Percentiles rank a stretch among this genome's conserved stretches.
Conservation (phyloP, 2,113 vertebrate genomes). For the Anoura caudifer region DNA sequence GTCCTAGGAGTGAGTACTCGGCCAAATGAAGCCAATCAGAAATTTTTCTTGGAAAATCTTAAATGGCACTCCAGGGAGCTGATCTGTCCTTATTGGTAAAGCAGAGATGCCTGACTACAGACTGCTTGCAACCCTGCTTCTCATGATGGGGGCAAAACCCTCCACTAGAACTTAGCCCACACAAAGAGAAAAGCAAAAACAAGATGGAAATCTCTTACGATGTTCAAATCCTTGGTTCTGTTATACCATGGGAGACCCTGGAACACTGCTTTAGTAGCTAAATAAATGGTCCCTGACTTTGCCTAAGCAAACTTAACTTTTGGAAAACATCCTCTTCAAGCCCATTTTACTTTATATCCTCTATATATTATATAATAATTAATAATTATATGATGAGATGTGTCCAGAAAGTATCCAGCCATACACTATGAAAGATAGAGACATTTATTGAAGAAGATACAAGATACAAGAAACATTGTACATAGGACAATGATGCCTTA, state of each 20-base stretch:
- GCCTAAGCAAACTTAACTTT: not conserved
- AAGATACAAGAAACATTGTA: too few relatives aligned
- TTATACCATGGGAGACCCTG: not conserved
- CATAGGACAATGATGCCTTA: too few relatives aligned
- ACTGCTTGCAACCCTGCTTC: not conserved
- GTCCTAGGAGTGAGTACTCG: not conserved
- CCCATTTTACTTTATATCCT: not conserved
- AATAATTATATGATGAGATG: not conserved
- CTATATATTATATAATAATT: not conserved
- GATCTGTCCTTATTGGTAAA: not conserved
- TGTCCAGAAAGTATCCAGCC: too few relatives aligned
- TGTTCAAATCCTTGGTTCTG: not conserved
- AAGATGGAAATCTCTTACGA: not conserved
- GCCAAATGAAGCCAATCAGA: not conserved
- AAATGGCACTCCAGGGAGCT: not conserved
- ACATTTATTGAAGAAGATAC: too few relatives aligned
- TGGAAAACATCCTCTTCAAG: not conserved
- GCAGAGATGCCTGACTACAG: not conserved
- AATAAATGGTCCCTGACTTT: not conserved
- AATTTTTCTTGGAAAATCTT: not conserved
- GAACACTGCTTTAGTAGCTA: not conserved
- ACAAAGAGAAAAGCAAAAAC: not conserved
- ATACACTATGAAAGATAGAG: too few relatives aligned
- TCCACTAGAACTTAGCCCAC: not conserved
- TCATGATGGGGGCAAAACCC: not conserved